Base-by-base conservation (phyloP, 1,140 invertebrate genomes). In the Matsumurasca onukii region DNA sequence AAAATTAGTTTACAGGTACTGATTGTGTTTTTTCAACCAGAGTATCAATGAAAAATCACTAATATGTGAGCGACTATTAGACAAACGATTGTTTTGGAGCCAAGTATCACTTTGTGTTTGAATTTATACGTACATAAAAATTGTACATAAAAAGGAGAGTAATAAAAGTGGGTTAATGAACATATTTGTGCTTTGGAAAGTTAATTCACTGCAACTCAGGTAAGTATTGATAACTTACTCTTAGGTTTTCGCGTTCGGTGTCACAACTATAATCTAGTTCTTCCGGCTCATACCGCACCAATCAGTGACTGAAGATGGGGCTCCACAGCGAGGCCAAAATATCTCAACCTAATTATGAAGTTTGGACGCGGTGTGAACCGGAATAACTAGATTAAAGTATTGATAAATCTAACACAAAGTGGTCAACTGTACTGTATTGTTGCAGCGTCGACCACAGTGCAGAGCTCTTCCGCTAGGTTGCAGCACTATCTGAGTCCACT, bases 371-470 rank as follows among this genome's bases (percentile, higher is more conserved):
- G n/a, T n/a, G n/a, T n/a, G n/a, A n/a, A n/a, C n/a, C n/a, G n/a
- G n/a, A n/a, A n/a, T n/a, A n/a, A n/a, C n/a, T n/a, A 45, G 9
- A 9, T n/a, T 45, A 45, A 12, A 45, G 9, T 9, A 45, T 9
- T 45, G n/a, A n/a, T n/a, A n/a, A n/a, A 45, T 45, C n/a, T 45
- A 12, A n/a, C 9, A 12, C 9, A 12, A 45, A 45, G 9, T 12
- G 39, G 9, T 12, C 9, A 45, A 45, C 39, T 9, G 39, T 51
- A 20, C 49, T 51, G 3, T 51, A 3, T 9, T 51, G 49, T 51
- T 51, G 5, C 49, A 51, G 49, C 49, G 3, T 51, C 49, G 5
- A 51, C 49, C n/a, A 51, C 49, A 51, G 49, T 51, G n/a, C 49
- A 51, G n/a, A 51, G 49, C n/a, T 51, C 49, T 5, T 3, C 49